These are phyloP conservation scores for Drosophila anomalata DNA, from an alignment of 2,888 invertebrate genomes.

Conservation along the genomic window DNA sequence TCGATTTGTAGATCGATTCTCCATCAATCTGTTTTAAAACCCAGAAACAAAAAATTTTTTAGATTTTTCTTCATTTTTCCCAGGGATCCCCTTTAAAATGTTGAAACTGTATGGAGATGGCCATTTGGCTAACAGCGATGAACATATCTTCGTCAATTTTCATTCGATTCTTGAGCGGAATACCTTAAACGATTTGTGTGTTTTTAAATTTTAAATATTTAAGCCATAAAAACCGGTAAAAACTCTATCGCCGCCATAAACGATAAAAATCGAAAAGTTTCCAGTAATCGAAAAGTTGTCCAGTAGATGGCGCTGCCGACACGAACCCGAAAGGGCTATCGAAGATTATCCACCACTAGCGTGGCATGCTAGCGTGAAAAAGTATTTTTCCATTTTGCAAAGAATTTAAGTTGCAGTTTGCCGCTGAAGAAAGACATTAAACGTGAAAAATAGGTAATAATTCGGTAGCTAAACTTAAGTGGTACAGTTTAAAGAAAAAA, in stretches of 20 bases:
- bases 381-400: conserved; percentile 60
- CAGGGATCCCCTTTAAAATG: too few species aligned
- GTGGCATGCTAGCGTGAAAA: conserved; percentile 55
- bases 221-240: too few species aligned
- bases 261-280: background rate
- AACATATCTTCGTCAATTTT: too few species aligned
- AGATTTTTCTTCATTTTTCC: too few species aligned
- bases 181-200: too few species aligned
- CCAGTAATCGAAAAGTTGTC: background rate
- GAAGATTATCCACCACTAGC: conserved; percentile 35
- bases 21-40: too few species aligned
- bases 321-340: conserved; percentile 1
- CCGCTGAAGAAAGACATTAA: conserved; percentile 40
- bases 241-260: background rate
- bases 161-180: too few species aligned
- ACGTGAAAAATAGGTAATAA: conserved; percentile 50
- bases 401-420: conserved; percentile 58
- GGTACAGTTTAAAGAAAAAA: background rate
- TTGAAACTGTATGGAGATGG: too few species aligned
- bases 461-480: background rate
- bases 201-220: too few species aligned
- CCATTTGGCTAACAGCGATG: too few species aligned
- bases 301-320: background rate
- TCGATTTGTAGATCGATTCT: too few species aligned
- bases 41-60: too few species aligned